Conservation (phyloP, 2,888 invertebrate species). For the Aphodius sticticus region DNA sequence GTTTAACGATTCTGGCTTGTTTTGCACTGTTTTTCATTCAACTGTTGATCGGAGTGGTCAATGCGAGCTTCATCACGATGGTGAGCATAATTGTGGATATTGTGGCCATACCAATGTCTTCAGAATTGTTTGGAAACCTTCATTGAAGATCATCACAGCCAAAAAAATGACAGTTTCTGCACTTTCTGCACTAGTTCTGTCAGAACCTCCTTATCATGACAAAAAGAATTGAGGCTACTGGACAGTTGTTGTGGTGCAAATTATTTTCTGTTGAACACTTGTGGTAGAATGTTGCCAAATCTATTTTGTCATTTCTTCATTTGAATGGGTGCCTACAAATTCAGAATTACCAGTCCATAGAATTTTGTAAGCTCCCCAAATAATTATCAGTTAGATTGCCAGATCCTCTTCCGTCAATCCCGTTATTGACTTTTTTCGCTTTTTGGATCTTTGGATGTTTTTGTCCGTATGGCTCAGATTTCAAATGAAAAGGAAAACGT, state of each 20-base stretch:
- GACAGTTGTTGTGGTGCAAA: too few relatives aligned
- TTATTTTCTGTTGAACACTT: too few relatives aligned
- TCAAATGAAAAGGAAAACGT: too few relatives aligned
- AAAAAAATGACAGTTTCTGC: conserved; percentile 31
- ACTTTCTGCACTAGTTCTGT: conserved; percentile 30
- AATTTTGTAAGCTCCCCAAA: too few relatives aligned
- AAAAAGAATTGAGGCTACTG: conserved; percentile 17
- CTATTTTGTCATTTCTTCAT: conserved; percentile 22
- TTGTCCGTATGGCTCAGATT: too few relatives aligned
- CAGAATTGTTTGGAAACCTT: conserved; percentile 28
- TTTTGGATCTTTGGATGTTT: too few relatives aligned
- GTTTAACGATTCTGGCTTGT: background rate
- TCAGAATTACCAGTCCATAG: conserved; percentile 9
- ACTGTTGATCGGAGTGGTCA: background rate
- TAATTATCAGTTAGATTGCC: too few relatives aligned
- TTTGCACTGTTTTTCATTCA: background rate
- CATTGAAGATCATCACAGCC: conserved; percentile 33
- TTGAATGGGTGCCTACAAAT: background rate
- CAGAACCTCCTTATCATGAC: too few relatives aligned
- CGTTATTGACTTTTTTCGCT: background rate
- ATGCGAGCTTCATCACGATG: background rate
- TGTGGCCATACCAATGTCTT: background rate
- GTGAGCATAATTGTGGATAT: background rate
- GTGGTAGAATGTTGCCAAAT: conserved; percentile 20
- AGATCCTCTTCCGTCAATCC: conserved; percentile 15